phyloP scores from a whole-genome alignment of 2,113 vertebrate genomes.

The Isurus oxyrinchus region DNA sequence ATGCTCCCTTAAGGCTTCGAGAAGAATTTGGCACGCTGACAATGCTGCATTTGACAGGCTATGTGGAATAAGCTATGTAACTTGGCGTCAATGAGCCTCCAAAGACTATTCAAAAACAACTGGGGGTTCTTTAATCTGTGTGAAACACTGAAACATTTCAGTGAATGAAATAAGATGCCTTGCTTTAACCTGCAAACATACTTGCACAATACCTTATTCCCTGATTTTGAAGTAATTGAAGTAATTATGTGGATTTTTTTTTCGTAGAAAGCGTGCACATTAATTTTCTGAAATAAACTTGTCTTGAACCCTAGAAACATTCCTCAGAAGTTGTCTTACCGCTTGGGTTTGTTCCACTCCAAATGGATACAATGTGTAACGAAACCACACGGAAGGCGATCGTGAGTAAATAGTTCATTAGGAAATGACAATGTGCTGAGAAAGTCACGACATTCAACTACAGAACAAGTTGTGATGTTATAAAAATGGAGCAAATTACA shows the following conservation, averaged over 20 bases:
- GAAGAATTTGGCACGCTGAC: constrained; percentile 29
- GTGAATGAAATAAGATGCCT: constrained; percentile 28
- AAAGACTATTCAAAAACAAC: constrained; percentile 33
- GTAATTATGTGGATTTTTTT: background rate
- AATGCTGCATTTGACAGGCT: constrained; percentile 16
- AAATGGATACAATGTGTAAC: background rate
- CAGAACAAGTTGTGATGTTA: background rate
- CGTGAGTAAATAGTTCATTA: background rate
- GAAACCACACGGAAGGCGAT: background rate
- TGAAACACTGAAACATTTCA: constrained; percentile 17
- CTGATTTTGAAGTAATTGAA: background rate
- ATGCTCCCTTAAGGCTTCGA: constrained; percentile 10
- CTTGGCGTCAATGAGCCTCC: constrained; percentile 28
- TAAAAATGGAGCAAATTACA: background rate
- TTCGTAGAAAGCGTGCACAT: background rate
- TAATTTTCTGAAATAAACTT: constrained; percentile 25
- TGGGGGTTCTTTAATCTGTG: constrained; percentile 33
- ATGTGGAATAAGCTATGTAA: constrained; percentile 35
- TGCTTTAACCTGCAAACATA: background rate
- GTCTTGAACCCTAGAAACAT: constrained; percentile 23
- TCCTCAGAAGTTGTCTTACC: background rate
- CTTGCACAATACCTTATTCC: background rate
- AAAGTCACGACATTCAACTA: background rate
- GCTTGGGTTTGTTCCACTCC: background rate
- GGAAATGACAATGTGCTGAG: background rate